Evolutionary conservation across 2,797 vertebrate species (phyloP).

Genomic region (Falco berigora): DNA sequence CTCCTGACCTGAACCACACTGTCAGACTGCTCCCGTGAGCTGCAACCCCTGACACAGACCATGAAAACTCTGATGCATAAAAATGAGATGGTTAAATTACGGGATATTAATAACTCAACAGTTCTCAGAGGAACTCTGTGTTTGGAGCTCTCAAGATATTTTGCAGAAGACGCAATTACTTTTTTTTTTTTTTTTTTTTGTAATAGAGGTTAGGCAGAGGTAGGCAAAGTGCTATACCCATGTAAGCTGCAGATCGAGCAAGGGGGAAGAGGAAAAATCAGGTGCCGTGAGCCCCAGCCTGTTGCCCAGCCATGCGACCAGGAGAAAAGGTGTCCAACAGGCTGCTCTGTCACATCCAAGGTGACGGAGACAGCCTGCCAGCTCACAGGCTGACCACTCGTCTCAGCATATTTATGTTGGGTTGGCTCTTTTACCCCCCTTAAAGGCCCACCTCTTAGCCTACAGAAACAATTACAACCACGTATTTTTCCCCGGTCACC

Average conservation of each 20-base stretch:
- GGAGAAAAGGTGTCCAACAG: slow-evolving; percentile 17
- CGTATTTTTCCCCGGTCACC: background rate
- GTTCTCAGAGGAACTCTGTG: background rate
- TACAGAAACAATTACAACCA: background rate
- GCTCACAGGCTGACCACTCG: background rate
- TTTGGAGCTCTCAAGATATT: background rate
- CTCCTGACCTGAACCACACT: background rate
- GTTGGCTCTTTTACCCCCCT: background rate
- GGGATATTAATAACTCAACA: background rate
- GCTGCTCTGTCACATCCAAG: background rate
- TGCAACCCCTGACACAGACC: background rate
- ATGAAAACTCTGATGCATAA: background rate
- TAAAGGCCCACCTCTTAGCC: background rate
- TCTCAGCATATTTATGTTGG: background rate
- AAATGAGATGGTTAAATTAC: slow-evolving; percentile 8
- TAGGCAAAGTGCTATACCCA: background rate
- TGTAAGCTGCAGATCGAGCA: background rate
- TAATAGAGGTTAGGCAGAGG: background rate
- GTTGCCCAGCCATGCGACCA: background rate
- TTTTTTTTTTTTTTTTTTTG: background rate
- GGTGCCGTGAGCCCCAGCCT: background rate
- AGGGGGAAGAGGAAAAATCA: background rate
- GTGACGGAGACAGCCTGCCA: background rate
- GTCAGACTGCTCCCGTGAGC: background rate
- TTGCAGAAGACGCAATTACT: background rate